Evolutionary conservation across 2,888 invertebrate genomes (phyloP), one percentile per base, ranked within the genome.

Genomic region (Drosophila barbarae): DNA sequence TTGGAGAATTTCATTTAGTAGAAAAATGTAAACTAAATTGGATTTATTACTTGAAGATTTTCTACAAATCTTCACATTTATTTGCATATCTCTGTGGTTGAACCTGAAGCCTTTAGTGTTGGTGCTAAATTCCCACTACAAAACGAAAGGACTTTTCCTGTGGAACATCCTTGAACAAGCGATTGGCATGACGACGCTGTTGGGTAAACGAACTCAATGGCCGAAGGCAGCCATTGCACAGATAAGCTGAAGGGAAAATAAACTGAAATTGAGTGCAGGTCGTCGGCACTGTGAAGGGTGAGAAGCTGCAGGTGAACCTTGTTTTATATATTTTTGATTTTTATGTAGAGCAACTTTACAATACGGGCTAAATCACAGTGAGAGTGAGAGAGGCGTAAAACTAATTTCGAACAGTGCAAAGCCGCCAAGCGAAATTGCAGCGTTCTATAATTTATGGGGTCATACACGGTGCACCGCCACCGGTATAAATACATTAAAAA

Each of bases 211-310:
- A 77, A 73, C 75, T 65, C 61, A 65, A 49, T 60, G 59, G 55
- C 47, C 55, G 58, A 60, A 51, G 63, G 41, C 64, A 67, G 47
- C 59, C 68, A 68, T 58, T 70, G 51, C 66, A 60, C 68, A 71
- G 75, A 81, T 84, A 84, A 84, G 78, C 82, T 60, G 71, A 67
- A 81, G 67, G 71, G 73, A 75, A 77, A 84, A 81, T 60, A 81
- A 84, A 81, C 69, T 77, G 73, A 77, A 79, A 73, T 79, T 77
- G 78, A 84, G 68, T 77, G 76, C 21, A 57, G 32, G 21, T 51
- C 35, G 54, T 51, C 35, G 54, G 47, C 7, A 1, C 13, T 21
- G 32, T 30, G 51, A 47, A 9, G 56, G 32, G 4, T 38, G 38
- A 44, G 63, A 65, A 13, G 38, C 26, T 52, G 51, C n/a, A 13